Conservation (phyloP, 92 coral and sea anemone species). For the Montipora capitata region DNA sequence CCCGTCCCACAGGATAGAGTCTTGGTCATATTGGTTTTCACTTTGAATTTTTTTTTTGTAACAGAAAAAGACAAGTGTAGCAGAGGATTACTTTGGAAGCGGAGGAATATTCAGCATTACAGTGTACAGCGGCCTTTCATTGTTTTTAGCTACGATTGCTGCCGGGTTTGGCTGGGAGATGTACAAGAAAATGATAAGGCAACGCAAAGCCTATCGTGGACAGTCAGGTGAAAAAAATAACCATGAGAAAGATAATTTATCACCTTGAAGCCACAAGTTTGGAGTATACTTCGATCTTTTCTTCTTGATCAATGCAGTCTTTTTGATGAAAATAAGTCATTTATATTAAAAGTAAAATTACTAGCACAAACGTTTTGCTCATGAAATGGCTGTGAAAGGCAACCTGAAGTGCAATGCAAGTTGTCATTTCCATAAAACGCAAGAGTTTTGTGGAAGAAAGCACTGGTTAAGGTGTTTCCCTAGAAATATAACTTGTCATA, state of each 20-base stretch:
- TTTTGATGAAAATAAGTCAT: no score
- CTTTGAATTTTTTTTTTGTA: background rate
- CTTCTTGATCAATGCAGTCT: no score
- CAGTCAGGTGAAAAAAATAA: slow-evolving; percentile 1
- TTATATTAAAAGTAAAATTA: no score
- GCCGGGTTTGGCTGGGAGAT: slow-evolving; percentile 85
- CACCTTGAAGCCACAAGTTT: background rate
- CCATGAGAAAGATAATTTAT: background rate
- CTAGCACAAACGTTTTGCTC: no score
- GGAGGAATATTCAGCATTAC: slow-evolving; percentile 97
- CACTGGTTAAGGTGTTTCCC: no score
- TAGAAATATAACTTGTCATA: no score
- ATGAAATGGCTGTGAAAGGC: no score
- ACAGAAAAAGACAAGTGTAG: slow-evolving; percentile 65
- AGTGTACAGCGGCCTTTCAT: slow-evolving; percentile 85
- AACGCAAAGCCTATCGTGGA: background rate
- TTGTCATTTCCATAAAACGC: no score
- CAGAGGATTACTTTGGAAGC: slow-evolving; percentile 97
- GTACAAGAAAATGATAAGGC: slow-evolving; percentile 45
- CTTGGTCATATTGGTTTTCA: no score
- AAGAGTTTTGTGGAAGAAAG: no score
- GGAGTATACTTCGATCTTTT: background rate
- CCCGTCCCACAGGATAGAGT: no score
- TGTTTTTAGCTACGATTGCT: slow-evolving; percentile 80
- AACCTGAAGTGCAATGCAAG: no score